Evolutionary conservation across 2,113 vertebrate species (phyloP).

Genomic region (Spea bombifrons): DNA sequence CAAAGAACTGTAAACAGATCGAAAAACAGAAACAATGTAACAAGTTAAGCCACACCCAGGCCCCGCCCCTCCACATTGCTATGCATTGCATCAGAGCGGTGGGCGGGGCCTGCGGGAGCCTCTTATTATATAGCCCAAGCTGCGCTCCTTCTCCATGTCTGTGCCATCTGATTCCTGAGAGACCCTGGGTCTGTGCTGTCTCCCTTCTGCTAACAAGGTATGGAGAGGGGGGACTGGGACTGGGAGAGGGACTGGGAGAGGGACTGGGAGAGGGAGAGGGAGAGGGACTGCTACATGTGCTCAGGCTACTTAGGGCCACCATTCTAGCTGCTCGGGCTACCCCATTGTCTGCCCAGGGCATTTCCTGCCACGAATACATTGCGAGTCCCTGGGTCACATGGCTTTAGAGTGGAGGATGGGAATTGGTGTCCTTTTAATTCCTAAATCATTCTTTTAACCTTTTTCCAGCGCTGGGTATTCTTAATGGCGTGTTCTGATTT

Average conservation of each 20-base stretch:
- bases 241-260: background rate
- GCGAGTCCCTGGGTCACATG: no score
- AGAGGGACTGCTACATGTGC: background rate
- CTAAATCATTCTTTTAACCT: no score
- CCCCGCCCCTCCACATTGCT: background rate
- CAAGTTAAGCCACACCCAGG: background rate
- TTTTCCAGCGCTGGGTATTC: no score
- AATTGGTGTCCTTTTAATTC: no score
- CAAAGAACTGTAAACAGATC: no score
- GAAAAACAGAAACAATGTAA: background rate
- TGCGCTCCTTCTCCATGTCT: background rate
- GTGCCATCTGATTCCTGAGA: slow-evolving; percentile 13
- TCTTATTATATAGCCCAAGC: background rate
- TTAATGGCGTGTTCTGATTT: no score
- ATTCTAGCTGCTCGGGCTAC: no score
- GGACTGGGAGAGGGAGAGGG: fast-evolving
- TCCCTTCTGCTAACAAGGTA: slow-evolving; percentile 24
- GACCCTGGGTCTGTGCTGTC: background rate
- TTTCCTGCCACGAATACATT: background rate
- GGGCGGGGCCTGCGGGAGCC: background rate
- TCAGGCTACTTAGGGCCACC: no score
- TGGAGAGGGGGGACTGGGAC: fast-evolving
- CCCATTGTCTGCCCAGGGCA: no score
- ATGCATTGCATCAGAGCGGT: background rate
- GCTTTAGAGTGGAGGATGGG: no score